Percentiles rank a stretch among this genome's conserved stretches.
These are phyloP conservation scores for Candidula unifasciata DNA, from an alignment of 2,888 invertebrate genomes.

Conservation along the genomic window DNA sequence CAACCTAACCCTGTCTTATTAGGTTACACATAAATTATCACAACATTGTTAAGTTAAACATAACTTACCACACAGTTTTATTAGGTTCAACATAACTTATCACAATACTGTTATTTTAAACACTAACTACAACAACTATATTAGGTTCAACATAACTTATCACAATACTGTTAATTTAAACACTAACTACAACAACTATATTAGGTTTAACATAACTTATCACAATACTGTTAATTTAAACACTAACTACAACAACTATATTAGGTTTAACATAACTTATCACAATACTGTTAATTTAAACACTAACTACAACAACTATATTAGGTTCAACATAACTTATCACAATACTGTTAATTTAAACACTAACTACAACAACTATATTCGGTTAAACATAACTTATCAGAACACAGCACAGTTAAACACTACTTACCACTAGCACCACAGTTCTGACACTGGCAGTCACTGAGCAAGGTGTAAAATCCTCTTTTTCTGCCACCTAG, in stretches of 20 bases:
- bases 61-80: not conserved
- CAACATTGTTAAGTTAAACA: too few species aligned
- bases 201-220: not conserved
- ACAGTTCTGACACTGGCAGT: constrained; percentile 52
- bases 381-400: too few species aligned
- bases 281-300: not conserved
- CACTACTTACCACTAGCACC: constrained; percentile 44
- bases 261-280: not conserved
- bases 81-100: too few species aligned
- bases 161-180: not conserved
- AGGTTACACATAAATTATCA: too few species aligned
- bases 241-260: not conserved
- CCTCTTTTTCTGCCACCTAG: constrained; percentile 47
- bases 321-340: not conserved
- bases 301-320: not conserved
- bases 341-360: not conserved
- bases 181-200: not conserved
- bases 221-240: not conserved
- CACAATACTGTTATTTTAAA: too few species aligned
- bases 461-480: constrained; percentile 52
- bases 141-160: not conserved
- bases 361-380: not conserved
- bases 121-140: not conserved
- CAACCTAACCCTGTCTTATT: too few species aligned
- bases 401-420: too few species aligned